These are phyloP conservation scores for Lerista edwardsae DNA, from an alignment of 2,797 vertebrate species.

Conservation along the genomic window DNA sequence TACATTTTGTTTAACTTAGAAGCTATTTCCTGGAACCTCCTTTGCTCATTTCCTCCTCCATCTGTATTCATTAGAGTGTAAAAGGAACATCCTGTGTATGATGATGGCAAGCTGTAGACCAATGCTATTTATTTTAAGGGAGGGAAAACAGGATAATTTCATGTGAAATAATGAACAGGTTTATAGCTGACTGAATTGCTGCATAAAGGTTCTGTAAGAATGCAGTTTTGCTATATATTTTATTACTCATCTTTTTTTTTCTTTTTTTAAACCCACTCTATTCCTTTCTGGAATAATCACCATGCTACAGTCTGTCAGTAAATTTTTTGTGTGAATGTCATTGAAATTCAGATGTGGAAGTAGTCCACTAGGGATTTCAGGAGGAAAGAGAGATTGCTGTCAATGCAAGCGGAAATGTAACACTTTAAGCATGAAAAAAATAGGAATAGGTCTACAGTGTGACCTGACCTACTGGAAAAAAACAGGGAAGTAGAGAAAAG, in stretches of 20 bases:
- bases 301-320: neutral
- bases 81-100: slow-evolving; percentile 64
- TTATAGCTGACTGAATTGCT: slow-evolving; percentile 14
- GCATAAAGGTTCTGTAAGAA: neutral
- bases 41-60: slow-evolving; percentile 60
- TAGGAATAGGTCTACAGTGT: slow-evolving; percentile 25
- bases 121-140: slow-evolving; percentile 49
- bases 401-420: slow-evolving; percentile 10
- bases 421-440: slow-evolving; percentile 1
- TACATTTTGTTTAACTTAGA: slow-evolving; percentile 59
- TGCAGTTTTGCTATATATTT: slow-evolving; percentile 22
- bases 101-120: slow-evolving; percentile 52
- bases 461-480: neutral
- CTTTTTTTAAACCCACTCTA: slow-evolving; percentile 22
- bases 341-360: slow-evolving; percentile 42
- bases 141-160: slow-evolving; percentile 43
- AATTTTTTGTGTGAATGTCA: slow-evolving; percentile 29
- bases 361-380: slow-evolving; percentile 28
- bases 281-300: slow-evolving; percentile 39
- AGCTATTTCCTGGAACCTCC: slow-evolving; percentile 65
- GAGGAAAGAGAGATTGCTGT: slow-evolving; percentile 1
- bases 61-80: slow-evolving; percentile 59
- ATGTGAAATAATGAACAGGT: slow-evolving; percentile 41
- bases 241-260: neutral
- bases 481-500: neutral